Evolutionary conservation across 92 coral and sea anemone species (phyloP), one percentile per base, ranked within the genome.

Genomic region (Montipora capitata): DNA sequence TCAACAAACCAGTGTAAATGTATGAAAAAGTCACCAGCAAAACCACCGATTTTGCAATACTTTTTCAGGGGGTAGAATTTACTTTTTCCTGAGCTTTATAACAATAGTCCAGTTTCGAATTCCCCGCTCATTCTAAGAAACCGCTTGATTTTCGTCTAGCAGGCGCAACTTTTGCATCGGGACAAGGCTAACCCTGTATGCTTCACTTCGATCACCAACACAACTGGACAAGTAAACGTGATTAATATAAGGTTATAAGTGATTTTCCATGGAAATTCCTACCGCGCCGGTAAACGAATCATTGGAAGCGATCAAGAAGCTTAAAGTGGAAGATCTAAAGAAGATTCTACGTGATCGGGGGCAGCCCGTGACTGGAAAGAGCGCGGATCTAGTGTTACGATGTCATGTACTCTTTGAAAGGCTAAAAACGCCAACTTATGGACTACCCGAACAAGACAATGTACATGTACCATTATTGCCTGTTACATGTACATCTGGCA

Each of bases 301-400:
- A 77, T 59, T 77, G 10, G 77, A 72, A 72, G 77, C 77, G 77
- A 72, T 88, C 72, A 27, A 85, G 56, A 83, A 68, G 75, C 85
- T 83, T 20, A 89, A 89, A 89, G 93, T 89, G 41, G 54, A 83
- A 61, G 93, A 77, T 18, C 79, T 84, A 16, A 89, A 83, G 70
- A 77, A 69, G 9, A 76, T 89, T 76, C 40, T 89, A 43, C 63
- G 85, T 38, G 85, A 77, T 74, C 67, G 74, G 61, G 93, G 89
- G 83, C 83, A 83, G 77, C 91, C 91, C 20, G 79, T 77, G 76
- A 68, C 91, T 20, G 91, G 91, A 69, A 80, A 81, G 61, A 88
- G 81, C 81, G 80, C 76, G 45, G 87, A 81, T 39, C 61, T 88
- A 68, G 81, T 87, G 71, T 56, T 87, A 17, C 85, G 82, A 7